Percentiles rank a stretch among this genome's conserved stretches.
Conservation (phyloP, 2,888 invertebrate species). For the Platerodrilus igneus region DNA sequence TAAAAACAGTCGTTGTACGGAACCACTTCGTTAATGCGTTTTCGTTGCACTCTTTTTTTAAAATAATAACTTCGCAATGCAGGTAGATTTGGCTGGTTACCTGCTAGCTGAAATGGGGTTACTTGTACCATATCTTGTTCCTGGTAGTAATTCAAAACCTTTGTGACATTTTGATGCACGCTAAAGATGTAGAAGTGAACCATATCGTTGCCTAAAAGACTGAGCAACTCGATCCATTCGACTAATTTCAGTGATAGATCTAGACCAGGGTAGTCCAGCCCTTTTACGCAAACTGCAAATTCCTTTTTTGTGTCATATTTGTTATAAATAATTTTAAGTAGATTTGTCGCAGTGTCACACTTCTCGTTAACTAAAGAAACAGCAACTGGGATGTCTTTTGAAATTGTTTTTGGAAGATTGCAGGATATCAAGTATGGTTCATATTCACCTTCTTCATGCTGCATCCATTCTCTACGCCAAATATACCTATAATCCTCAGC, state of each 20-base stretch:
- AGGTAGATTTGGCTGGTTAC: conserved; percentile 78
- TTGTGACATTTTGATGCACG: conserved; percentile 81
- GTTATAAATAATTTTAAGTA: conserved; percentile 71
- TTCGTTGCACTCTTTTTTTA: conserved; percentile 78
- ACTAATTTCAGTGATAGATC: conserved; percentile 78
- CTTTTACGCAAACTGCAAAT: conserved; percentile 87
- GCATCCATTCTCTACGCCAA: conserved; percentile 86
- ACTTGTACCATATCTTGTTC: conserved; percentile 55
- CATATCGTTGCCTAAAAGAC: conserved; percentile 80
- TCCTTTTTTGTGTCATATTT: conserved; percentile 63
- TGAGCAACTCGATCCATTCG: conserved; percentile 86
- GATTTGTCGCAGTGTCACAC: conserved; percentile 76
- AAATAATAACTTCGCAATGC: too few relatives aligned
- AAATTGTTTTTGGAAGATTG: conserved; percentile 68
- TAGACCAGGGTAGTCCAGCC: conserved; percentile 80
- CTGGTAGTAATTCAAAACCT: conserved; percentile 54
- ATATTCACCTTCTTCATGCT: conserved; percentile 76
- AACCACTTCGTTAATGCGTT: conserved; percentile 85
- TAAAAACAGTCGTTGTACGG: conserved; percentile 93
- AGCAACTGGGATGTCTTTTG: conserved; percentile 64
- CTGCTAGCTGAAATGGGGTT: conserved; percentile 75
- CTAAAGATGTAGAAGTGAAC: conserved; percentile 81
- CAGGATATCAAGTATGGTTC: conserved; percentile 84
- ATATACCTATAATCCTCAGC: too few relatives aligned
- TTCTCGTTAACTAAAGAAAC: conserved; percentile 76